Evolutionary conservation across 2,888 invertebrate species (phyloP).

Genomic region (Micoletzkya japonica): DNA sequence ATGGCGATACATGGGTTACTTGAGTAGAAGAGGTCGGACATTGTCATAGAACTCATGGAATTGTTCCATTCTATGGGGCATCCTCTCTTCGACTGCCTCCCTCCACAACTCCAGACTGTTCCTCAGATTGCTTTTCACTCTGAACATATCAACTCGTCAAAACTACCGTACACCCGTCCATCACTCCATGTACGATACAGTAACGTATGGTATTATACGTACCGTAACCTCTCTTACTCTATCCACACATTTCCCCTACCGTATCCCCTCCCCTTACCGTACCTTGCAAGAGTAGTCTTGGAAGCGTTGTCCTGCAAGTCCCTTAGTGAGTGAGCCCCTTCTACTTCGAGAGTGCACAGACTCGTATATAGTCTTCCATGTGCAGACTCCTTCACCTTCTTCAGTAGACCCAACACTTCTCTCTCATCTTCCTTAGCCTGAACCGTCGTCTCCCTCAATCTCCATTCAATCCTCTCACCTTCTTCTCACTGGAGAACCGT

Average conservation of each 20-base stretch:
- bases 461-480: too few relatives aligned
- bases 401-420: slow-evolving; percentile 4
- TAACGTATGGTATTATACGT: too few relatives aligned
- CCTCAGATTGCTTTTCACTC: slow-evolving; percentile 2
- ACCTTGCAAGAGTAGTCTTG: background rate
- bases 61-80: slow-evolving; percentile 7
- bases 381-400: slow-evolving; percentile 16
- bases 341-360: slow-evolving; percentile 11
- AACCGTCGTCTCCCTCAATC: too few relatives aligned
- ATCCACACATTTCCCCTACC: background rate
- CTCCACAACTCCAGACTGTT: background rate
- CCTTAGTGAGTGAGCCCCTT: background rate
- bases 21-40: too few relatives aligned
- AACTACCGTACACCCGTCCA: too few relatives aligned
- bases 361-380: slow-evolving; percentile 9
- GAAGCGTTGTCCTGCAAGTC: slow-evolving; percentile 8
- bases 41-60: slow-evolving; percentile 5
- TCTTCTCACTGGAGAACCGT: too few relatives aligned
- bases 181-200: too few relatives aligned
- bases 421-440: slow-evolving; percentile 2
- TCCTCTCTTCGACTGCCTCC: background rate
- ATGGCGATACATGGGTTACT: too few relatives aligned
- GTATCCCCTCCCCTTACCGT: background rate
- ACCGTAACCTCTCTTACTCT: too few relatives aligned
- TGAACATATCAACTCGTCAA: too few relatives aligned